These are phyloP conservation scores for Ptyas mucosa DNA, from an alignment of 2,113 vertebrate species.

Conservation along the genomic window DNA sequence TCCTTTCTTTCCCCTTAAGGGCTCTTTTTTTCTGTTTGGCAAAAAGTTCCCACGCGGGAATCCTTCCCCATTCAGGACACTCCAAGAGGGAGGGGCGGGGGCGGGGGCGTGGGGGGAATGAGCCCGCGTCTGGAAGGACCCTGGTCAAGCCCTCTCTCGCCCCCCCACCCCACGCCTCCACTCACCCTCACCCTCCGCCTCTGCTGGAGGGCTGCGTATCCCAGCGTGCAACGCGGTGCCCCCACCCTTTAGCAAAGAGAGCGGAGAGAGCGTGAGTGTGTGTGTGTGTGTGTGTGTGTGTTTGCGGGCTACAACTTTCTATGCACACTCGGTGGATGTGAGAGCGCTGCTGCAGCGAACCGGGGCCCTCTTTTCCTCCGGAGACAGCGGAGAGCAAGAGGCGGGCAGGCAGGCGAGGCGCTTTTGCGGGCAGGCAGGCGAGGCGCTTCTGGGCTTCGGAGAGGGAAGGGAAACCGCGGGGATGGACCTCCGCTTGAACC, in stretches of 20 bases:
- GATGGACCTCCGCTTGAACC: not conserved
- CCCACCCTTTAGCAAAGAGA: slow-evolving; percentile 14
- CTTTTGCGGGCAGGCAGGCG: too few species aligned
- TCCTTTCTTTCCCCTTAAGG: not conserved
- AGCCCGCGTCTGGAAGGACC: not conserved
- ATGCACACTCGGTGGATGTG: not conserved
- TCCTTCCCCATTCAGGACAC: not conserved
- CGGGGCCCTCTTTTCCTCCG: not conserved
- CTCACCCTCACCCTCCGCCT: not conserved
- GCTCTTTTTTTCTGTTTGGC: not conserved
- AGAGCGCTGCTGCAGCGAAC: not conserved
- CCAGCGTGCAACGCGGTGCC: slow-evolving; percentile 31
- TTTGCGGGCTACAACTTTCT: not conserved
- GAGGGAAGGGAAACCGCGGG: not conserved
- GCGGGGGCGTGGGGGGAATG: not conserved
- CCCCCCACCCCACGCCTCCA: not conserved
- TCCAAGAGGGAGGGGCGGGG: not conserved
- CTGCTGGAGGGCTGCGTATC: slow-evolving; percentile 19
- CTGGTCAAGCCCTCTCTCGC: not conserved
- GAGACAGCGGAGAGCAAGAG: not conserved
- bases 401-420: not conserved
- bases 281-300: not conserved
- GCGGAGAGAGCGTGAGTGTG: not conserved
- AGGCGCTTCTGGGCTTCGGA: not conserved
- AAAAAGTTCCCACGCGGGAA: slow-evolving; percentile 6